Evolutionary conservation across 1,140 invertebrate species (phyloP).

Genomic region (Calycopis cecrops): DNA sequence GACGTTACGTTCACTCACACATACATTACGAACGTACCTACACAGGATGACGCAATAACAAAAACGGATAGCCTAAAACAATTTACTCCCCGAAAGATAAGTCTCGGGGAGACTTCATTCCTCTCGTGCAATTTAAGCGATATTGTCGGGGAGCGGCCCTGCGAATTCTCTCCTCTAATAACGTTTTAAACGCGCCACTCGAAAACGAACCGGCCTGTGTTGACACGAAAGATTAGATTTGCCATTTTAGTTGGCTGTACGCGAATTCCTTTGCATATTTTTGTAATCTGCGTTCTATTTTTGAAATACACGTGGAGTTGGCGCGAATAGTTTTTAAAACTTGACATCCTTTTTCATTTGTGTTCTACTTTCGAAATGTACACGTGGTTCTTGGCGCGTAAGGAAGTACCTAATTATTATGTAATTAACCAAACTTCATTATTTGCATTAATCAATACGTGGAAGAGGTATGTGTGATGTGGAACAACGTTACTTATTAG

Average conservation of each 20-base stretch:
- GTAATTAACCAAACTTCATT: no score
- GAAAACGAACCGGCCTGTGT: constrained; percentile 14
- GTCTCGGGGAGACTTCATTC: constrained; percentile 26
- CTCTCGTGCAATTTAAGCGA: constrained; percentile 42
- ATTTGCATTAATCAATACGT: no score
- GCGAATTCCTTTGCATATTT: not conserved
- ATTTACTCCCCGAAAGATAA: constrained; percentile 28
- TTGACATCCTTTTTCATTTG: no score
- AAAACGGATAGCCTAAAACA: constrained; percentile 37
- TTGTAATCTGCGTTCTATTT: no score
- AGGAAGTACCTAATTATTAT: no score
- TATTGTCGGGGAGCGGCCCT: constrained; percentile 35
- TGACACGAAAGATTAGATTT: constrained; percentile 18
- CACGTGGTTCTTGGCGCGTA: no score
- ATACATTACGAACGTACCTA: not conserved
- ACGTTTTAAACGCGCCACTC: constrained; percentile 55
- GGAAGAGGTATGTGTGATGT: no score
- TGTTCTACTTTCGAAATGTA: no score
- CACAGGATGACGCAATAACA: constrained; percentile 23
- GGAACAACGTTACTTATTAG: no score
- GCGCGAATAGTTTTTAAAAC: no score
- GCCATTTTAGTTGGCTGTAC: constrained; percentile 5
- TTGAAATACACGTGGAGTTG: no score
- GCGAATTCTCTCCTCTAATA: constrained; percentile 40
- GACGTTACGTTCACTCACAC: no score